Conservation (phyloP, 2,888 invertebrate genomes). For the Leucophora obtusa region DNA sequence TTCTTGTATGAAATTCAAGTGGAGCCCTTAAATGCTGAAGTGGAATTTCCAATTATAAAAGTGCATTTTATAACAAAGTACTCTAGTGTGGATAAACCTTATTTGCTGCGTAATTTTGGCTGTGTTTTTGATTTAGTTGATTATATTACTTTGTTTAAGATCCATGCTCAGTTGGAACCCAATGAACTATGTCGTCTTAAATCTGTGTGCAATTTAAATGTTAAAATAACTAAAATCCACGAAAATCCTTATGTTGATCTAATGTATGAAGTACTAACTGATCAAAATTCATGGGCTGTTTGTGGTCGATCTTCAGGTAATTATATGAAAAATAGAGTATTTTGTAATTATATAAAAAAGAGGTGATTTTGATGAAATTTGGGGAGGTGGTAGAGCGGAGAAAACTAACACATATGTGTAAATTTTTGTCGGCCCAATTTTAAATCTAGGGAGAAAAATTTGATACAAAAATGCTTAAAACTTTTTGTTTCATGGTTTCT, state of each 20-base stretch:
- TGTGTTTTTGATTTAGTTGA: constrained; percentile 90
- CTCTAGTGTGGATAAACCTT: constrained; percentile 73
- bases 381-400: too few species aligned
- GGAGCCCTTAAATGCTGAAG: constrained; percentile 82
- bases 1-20: constrained; percentile 91
- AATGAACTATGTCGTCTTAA: constrained; percentile 93
- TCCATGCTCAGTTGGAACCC: constrained; percentile 85
- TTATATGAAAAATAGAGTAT: too few species aligned
- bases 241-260: constrained; percentile 80
- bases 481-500: too few species aligned
- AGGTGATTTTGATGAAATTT: too few species aligned
- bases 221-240: constrained; percentile 84
- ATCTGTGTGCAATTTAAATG: constrained; percentile 89
- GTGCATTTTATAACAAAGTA: constrained; percentile 84
- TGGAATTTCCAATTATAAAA: constrained; percentile 81
- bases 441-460: too few species aligned
- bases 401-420: too few species aligned
- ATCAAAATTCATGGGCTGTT: constrained; percentile 95
- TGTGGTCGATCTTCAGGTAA: constrained; percentile 92
- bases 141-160: constrained; percentile 91
- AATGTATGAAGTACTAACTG: constrained; percentile 96
- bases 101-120: constrained; percentile 79
- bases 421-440: too few species aligned
- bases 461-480: too few species aligned
- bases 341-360: too few species aligned